Evolutionary conservation across 2,888 invertebrate species (phyloP), one percentile per base, ranked within the genome.

Genomic region (Synanthedon vespiformis): DNA sequence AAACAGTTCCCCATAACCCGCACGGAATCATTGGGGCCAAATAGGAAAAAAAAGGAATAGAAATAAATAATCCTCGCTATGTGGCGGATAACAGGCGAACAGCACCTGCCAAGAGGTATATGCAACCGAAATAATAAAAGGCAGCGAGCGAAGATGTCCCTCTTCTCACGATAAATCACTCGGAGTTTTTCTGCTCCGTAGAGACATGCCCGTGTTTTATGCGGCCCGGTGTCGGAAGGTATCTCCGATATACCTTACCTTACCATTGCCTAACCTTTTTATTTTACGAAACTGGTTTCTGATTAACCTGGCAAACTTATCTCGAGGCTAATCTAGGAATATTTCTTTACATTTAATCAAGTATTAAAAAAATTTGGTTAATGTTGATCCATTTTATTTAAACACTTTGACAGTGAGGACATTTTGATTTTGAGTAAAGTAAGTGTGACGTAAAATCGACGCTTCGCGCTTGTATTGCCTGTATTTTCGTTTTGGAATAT

Each of bases 111-210:
- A 57, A 60, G 57, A 56, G 57, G 50, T 51, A 50, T 40, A 48
- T 14, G 71, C 66, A 67, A 64, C 67, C 71, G 67, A 68, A 64
- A 72, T 65, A 72, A 50, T 48, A 69, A 77, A 71, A 65, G 66
- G 65, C 63, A 61, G 62, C 63, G 14, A 47, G 64, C 67, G 70
- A 72, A 76, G 78, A 74, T 79, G 79, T 77, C 77, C 65, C 72
- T 66, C 69, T 77, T 81, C 81, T 74, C 81, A 81, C 81, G 72
- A 80, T 81, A 81, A 81, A 81, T 81, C 81, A 81, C 73, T 70
- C 65, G 57, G 64, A 61, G 64, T 74, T 75, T 76, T 77, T 72
- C 72, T 74, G 65, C 70, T 72, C 67, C 66, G 63, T 62, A 58
- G 70, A 68, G 71, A 68, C 76, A 74, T 70, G 34, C 68, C 68